Percentiles rank a stretch among this genome's conserved stretches.
phyloP scores from a whole-genome alignment of 2,797 vertebrate species.

The Crocodylus rhombifer region DNA sequence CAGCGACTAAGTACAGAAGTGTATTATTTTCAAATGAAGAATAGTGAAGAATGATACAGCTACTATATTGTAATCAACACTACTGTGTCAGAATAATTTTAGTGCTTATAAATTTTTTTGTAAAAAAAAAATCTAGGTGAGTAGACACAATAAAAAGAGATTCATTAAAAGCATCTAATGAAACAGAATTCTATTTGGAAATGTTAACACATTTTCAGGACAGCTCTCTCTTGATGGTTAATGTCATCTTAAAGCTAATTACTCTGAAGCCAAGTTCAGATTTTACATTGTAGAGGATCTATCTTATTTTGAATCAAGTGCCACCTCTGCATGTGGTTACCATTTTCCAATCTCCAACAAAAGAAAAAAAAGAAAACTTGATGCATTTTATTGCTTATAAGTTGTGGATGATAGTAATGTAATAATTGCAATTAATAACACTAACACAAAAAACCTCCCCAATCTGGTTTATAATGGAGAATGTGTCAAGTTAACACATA shows the following conservation, averaged over 20 bases:
- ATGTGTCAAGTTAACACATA: too few relatives aligned
- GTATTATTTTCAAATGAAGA: not conserved
- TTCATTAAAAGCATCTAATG: not conserved
- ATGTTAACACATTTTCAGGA: not conserved
- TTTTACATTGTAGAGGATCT: not conserved
- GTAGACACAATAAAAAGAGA: not conserved
- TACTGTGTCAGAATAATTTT: not conserved
- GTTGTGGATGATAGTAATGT: not conserved
- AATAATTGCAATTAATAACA: not conserved
- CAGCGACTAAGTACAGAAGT: not conserved
- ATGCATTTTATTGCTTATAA: not conserved
- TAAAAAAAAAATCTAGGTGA: not conserved
- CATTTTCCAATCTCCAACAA: not conserved
- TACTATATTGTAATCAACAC: not conserved
- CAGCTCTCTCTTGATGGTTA: not conserved
- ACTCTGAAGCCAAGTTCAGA: not conserved
- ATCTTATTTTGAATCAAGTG: not conserved
- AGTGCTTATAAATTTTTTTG: not conserved
- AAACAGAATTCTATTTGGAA: constrained; percentile 15
- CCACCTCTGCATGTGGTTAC: not conserved
- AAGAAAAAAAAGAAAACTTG: not conserved
- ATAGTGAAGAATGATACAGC: not conserved
- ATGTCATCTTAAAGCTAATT: not conserved
- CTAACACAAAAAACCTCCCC: not conserved
- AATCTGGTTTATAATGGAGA: not conserved